phyloP scores from a whole-genome alignment of 2,888 invertebrate genomes.

The Yponomeuta malinellus region DNA sequence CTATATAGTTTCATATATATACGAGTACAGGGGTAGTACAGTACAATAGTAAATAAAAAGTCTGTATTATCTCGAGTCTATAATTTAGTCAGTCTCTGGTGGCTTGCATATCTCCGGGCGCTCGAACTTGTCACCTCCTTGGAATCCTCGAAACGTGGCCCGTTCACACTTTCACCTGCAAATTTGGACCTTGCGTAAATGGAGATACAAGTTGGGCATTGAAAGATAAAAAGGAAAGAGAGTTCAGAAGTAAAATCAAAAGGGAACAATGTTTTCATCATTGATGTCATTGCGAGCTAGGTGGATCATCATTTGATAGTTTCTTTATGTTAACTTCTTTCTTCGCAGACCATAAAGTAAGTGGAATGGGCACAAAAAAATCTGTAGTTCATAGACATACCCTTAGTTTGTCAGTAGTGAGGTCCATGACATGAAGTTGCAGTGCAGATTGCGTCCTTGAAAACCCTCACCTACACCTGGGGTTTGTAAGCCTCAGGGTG shows the following conservation, averaged over 20 bases:
- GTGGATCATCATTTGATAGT: constrained; percentile 50
- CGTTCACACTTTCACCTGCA: constrained; percentile 97
- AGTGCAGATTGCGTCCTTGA: constrained; percentile 95
- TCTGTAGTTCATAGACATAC: constrained; percentile 34
- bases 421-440: constrained; percentile 99
- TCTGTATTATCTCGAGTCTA: constrained; percentile 20
- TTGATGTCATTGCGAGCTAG: constrained; percentile 67
- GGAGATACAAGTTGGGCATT: neutral
- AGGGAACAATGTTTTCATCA: constrained; percentile 70
- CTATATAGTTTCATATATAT: no score
- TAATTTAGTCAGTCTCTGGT: constrained; percentile 90
- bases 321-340: no score
- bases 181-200: constrained; percentile 22
- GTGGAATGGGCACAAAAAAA: no score
- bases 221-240: neutral
- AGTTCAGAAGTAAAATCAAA: constrained; percentile 61
- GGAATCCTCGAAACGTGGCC: constrained; percentile 87
- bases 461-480: constrained; percentile 98
- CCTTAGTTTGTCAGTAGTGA: constrained; percentile 98
- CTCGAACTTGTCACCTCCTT: constrained; percentile 91
- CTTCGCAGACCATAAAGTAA: no score
- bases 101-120: constrained; percentile 98
- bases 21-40: no score
- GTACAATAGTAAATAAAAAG: neutral
- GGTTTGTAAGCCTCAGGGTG: constrained; percentile 98